Evolutionary conservation across 53 echinoderm and acorn worm genomes (phyloP).

Genomic region (Patiria pectinifera): DNA sequence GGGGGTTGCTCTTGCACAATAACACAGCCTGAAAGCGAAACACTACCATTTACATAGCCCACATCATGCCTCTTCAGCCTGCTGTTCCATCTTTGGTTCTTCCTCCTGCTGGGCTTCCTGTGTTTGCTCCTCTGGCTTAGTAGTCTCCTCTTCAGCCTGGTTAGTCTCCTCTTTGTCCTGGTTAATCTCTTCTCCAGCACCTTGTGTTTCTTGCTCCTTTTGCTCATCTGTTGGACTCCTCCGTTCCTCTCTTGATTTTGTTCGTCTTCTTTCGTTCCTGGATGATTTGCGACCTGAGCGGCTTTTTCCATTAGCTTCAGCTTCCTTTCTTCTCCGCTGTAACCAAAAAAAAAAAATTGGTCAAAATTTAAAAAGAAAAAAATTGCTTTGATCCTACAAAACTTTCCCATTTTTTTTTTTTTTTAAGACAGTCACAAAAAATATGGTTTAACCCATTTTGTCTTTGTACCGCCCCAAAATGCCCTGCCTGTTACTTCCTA

Average conservation of each 20-base stretch:
- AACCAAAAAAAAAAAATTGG: not conserved
- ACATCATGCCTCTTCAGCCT: slow-evolving; percentile 42
- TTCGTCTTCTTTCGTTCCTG: slow-evolving; percentile 7
- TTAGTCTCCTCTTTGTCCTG: not conserved
- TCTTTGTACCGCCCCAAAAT: no score
- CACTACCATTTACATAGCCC: not conserved
- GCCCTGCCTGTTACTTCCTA: no score
- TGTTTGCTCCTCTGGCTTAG: slow-evolving; percentile 20
- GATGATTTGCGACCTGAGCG: slow-evolving; percentile 40
- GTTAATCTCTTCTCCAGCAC: slow-evolving; percentile 36
- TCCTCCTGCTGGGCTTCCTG: slow-evolving; percentile 44
- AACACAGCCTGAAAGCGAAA: slow-evolving; percentile 4
- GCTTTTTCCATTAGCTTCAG: slow-evolving; percentile 35
- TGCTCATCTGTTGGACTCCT: slow-evolving; percentile 21
- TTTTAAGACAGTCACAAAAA: no score
- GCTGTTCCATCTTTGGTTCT: slow-evolving; percentile 22
- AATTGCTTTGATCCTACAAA: no score
- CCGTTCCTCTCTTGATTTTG: slow-evolving; percentile 11
- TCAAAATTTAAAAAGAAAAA: no score
- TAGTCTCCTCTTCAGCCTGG: slow-evolving; percentile 1
- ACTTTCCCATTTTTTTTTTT: no score
- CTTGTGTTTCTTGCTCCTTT: not conserved
- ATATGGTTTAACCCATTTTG: no score
- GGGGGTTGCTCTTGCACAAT: not conserved
- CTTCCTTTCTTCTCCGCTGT: slow-evolving; percentile 41